Percentiles rank a stretch among this genome's conserved stretches.
Evolutionary conservation across 2,113 vertebrate species (phyloP).

Genomic region (Nycticebus coucang): DNA sequence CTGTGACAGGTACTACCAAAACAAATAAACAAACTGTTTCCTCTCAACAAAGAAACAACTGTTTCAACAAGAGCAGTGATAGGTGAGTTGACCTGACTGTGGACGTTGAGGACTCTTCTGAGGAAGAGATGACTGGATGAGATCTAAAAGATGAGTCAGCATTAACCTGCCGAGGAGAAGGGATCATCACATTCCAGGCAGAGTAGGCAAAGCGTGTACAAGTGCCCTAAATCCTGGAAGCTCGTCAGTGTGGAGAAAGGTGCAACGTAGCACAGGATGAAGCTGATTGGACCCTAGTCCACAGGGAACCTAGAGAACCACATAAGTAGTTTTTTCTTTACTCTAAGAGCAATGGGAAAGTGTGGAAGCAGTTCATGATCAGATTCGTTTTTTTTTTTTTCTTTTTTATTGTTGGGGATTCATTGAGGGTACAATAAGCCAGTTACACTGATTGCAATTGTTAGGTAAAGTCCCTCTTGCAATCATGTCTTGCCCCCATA

Average conservation of each 20-base stretch:
- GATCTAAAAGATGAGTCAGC: neutral
- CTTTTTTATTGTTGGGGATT: too few relatives aligned
- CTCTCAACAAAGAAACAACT: neutral
- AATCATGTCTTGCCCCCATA: too few relatives aligned
- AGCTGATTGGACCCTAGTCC: neutral
- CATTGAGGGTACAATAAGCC: too few relatives aligned
- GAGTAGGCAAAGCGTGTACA: neutral
- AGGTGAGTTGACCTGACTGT: neutral
- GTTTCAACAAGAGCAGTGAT: neutral
- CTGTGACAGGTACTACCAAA: neutral
- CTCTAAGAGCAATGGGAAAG: neutral
- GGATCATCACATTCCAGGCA: neutral
- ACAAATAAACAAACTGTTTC: neutral
- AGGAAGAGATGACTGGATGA: neutral
- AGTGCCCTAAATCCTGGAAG: neutral
- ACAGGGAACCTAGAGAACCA: neutral
- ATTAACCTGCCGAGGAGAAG: neutral
- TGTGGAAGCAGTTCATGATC: neutral
- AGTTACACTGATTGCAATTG: too few relatives aligned
- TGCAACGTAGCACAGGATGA: neutral
- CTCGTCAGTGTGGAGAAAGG: neutral
- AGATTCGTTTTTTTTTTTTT: neutral
- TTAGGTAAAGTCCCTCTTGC: too few relatives aligned
- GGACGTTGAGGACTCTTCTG: neutral
- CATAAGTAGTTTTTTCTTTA: neutral